Conservation (phyloP, 2,888 invertebrate species). For the Polymixis lichenea region DNA sequence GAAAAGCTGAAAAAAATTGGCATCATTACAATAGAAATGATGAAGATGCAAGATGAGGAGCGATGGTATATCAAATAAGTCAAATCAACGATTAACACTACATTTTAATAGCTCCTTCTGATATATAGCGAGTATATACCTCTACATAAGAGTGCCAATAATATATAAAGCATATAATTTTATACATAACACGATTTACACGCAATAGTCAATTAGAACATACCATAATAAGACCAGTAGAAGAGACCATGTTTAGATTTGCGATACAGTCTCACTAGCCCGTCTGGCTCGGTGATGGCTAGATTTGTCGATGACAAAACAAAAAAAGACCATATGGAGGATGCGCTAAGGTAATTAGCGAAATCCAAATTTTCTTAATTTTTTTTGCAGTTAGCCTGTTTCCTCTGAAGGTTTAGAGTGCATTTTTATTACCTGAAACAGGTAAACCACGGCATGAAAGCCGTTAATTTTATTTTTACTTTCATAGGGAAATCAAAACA, state of each 20-base stretch:
- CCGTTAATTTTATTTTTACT: no score
- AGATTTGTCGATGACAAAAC: background rate
- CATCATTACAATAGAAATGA: no score
- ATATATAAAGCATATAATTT: slow-evolving; percentile 49
- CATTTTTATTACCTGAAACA: no score
- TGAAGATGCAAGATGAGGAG: background rate
- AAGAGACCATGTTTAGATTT: slow-evolving; percentile 17
- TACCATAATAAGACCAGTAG: no score
- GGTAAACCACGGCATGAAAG: no score
- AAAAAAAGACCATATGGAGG: background rate
- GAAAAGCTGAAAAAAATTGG: no score
- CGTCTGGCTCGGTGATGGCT: background rate
- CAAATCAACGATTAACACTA: slow-evolving; percentile 18
- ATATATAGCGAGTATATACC: slow-evolving; percentile 36
- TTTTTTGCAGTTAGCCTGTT: no score
- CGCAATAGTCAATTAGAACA: slow-evolving; percentile 34
- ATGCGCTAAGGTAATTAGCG: no score
- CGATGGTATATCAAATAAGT: slow-evolving; percentile 34
- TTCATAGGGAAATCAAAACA: no score
- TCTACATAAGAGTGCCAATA: slow-evolving; percentile 51
- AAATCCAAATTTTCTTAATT: no score
- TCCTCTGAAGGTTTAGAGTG: no score
- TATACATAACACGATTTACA: slow-evolving; percentile 48
- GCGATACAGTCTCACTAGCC: background rate
- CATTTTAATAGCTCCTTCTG: slow-evolving; percentile 35